A percentile compares a stretch with the other conserved stretches of the same genome.
Conservation (phyloP, 2,888 invertebrate species). For the Lucinisca nassula region DNA sequence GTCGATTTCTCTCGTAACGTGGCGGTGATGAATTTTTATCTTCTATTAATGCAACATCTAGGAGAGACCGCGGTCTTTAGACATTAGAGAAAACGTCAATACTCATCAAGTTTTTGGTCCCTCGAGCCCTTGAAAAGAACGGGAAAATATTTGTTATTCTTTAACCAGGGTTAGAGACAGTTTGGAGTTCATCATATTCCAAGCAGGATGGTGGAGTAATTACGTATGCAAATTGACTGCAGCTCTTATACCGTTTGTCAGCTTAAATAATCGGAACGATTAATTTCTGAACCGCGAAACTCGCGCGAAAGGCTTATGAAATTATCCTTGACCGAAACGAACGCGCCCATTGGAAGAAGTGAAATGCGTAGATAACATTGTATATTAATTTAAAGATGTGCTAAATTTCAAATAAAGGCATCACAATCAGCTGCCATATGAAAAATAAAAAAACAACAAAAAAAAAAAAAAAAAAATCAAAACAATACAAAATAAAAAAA, state of each 20-base stretch:
- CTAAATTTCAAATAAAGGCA: no score
- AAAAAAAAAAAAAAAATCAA: no score
- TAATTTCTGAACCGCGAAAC: neutral
- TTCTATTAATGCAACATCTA: slow-evolving; percentile 70
- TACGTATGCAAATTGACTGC: slow-evolving; percentile 48
- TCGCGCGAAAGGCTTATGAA: neutral
- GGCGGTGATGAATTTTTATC: slow-evolving; percentile 75
- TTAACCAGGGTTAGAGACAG: neutral
- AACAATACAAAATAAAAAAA: no score
- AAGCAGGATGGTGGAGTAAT: slow-evolving; percentile 29
- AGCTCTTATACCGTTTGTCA: neutral
- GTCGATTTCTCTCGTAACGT: slow-evolving; percentile 69
- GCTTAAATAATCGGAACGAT: slow-evolving; percentile 5
- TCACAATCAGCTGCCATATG: no score
- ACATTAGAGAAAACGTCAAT: slow-evolving; percentile 83
- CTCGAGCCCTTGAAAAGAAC: slow-evolving; percentile 44
- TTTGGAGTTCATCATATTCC: slow-evolving; percentile 22
- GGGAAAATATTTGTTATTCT: slow-evolving; percentile 56
- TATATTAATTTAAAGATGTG: no score
- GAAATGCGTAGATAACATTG: no score
- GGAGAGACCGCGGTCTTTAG: slow-evolving; percentile 67
- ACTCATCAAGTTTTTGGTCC: slow-evolving; percentile 73
- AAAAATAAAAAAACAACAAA: no score
- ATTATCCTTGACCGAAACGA: neutral
- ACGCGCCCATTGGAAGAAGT: neutral